Conservation (phyloP, 1,140 invertebrate genomes). For the Heliconius hewitsoni region DNA sequence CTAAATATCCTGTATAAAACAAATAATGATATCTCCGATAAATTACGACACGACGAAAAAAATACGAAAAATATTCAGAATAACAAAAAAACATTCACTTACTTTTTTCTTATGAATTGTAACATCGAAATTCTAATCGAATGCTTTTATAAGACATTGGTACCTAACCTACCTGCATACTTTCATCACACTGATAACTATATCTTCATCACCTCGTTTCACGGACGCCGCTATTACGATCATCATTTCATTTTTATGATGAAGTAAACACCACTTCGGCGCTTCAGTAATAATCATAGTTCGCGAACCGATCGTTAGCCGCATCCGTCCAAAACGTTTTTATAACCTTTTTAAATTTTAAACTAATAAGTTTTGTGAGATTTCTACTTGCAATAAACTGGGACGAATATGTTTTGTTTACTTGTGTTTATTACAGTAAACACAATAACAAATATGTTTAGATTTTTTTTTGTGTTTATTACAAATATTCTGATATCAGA, state of each 20-base stretch:
- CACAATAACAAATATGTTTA: too few species aligned
- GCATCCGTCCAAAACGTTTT: neutral
- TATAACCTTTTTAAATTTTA: conserved; percentile 1
- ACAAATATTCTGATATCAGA: too few species aligned
- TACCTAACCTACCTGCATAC: neutral
- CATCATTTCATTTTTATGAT: conserved; percentile 29
- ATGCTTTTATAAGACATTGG: neutral
- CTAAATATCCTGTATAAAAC: too few species aligned
- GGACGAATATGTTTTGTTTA: too few species aligned
- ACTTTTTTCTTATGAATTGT: neutral
- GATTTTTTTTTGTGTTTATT: too few species aligned
- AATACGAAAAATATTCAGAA: too few species aligned
- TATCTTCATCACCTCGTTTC: conserved; percentile 25
- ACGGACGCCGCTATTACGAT: conserved; percentile 12
- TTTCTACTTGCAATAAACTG: neutral
- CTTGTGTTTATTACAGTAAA: too few species aligned
- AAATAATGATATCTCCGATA: too few species aligned
- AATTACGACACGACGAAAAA: too few species aligned
- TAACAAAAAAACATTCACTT: too few species aligned
- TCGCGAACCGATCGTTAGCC: neutral
- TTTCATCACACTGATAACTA: neutral
- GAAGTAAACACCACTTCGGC: conserved; percentile 19
- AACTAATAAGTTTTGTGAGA: neutral
- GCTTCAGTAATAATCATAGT: conserved; percentile 16
- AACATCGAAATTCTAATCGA: neutral